phyloP scores from a whole-genome alignment of 2,888 invertebrate species.

The Clanis bilineata region DNA sequence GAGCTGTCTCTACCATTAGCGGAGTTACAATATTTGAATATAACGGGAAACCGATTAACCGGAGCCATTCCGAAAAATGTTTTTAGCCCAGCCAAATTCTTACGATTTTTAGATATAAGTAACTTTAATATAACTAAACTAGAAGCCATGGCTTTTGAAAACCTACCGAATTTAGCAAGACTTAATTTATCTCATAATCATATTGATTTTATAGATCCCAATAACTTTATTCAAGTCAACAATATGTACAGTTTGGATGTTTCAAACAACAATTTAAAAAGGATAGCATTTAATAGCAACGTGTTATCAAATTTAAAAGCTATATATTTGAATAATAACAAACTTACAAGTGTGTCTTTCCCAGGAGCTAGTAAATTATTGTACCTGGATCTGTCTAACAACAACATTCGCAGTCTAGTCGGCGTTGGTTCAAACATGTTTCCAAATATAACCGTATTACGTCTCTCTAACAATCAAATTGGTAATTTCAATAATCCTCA shows the following conservation, averaged over 20 bases:
- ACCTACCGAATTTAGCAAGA: slow-evolving; percentile 56
- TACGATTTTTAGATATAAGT: slow-evolving; percentile 60
- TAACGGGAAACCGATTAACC: slow-evolving; percentile 49
- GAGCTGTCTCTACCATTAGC: slow-evolving; percentile 52
- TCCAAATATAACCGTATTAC: slow-evolving; percentile 49
- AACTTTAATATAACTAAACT: slow-evolving; percentile 52
- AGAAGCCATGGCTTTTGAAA: slow-evolving; percentile 50
- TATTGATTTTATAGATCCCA: slow-evolving; percentile 47
- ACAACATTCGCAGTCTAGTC: slow-evolving; percentile 43
- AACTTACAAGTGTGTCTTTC: slow-evolving; percentile 45
- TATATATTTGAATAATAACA: slow-evolving; percentile 58
- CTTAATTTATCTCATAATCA: slow-evolving; percentile 62
- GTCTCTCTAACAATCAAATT: slow-evolving; percentile 55
- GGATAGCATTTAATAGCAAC: slow-evolving; percentile 42
- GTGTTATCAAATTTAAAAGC: slow-evolving; percentile 50
- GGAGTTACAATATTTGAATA: slow-evolving; percentile 58
- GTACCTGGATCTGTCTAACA: slow-evolving; percentile 56
- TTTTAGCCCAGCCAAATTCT: slow-evolving; percentile 57
- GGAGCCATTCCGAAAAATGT: slow-evolving; percentile 47
- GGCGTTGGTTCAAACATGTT: slow-evolving; percentile 36
- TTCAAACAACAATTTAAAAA: slow-evolving; percentile 52
- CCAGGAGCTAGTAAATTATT: slow-evolving; percentile 39
- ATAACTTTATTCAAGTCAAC: slow-evolving; percentile 54
- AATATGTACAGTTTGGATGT: slow-evolving; percentile 65
- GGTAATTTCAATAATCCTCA: slow-evolving; percentile 51